These are phyloP conservation scores for Halichoeres trimaculatus DNA, from an alignment of 2,113 vertebrate genomes.

Conservation along the genomic window DNA sequence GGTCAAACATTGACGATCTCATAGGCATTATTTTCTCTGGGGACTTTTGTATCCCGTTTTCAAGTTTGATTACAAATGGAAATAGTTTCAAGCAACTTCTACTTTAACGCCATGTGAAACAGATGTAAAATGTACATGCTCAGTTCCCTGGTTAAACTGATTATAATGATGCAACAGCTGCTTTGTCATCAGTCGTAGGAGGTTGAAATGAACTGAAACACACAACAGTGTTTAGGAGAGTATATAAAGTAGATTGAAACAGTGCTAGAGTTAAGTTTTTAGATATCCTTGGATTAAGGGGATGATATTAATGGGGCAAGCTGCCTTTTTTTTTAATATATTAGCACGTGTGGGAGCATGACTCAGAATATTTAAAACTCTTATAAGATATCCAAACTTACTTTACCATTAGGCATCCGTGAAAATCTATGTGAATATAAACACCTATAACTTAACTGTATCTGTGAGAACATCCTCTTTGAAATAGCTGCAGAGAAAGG, in stretches of 20 bases:
- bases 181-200: constrained; percentile 34
- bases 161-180: constrained; percentile 35
- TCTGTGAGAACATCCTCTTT: too few species aligned
- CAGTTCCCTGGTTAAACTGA: constrained; percentile 29
- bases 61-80: constrained; percentile 15
- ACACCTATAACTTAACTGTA: too few species aligned
- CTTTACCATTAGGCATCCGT: too few species aligned
- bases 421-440: too few species aligned
- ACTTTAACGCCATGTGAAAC: constrained; percentile 6
- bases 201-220: constrained; percentile 26
- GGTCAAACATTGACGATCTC: constrained; percentile 11
- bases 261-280: constrained; percentile 12
- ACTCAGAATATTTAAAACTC: too few species aligned
- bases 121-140: constrained; percentile 20
- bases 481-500: too few species aligned
- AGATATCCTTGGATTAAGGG: neutral
- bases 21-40: neutral
- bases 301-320: too few species aligned
- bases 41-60: constrained; percentile 16
- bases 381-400: too few species aligned
- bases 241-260: neutral
- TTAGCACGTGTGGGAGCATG: too few species aligned
- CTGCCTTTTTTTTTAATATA: too few species aligned
- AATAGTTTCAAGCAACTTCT: constrained; percentile 11
- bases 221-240: neutral